Conservation (phyloP, 1,140 invertebrate genomes). For the Holcopasites calliopsidis region DNA sequence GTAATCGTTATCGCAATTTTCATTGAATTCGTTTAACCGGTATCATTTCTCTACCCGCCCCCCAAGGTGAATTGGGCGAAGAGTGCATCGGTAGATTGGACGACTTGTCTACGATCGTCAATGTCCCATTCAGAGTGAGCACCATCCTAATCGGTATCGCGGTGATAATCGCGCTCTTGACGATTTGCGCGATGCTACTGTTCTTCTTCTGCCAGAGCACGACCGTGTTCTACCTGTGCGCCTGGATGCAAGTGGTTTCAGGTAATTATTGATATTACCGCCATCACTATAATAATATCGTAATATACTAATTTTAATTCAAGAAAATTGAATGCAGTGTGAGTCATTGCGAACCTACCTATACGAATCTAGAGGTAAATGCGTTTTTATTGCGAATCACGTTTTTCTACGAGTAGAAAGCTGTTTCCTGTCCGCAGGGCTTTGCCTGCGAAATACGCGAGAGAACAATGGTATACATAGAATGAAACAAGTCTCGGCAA, state of each 20-base stretch:
- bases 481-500: neutral
- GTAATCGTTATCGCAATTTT: neutral
- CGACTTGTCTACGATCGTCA: constrained; percentile 90
- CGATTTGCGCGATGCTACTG: constrained; percentile 92
- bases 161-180: constrained; percentile 90
- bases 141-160: constrained; percentile 94
- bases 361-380: neutral
- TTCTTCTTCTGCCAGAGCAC: constrained; percentile 97
- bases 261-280: constrained; percentile 82
- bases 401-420: constrained; percentile 44
- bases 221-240: constrained; percentile 95
- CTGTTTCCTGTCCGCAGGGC: constrained; percentile 17
- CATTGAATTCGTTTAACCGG: neutral
- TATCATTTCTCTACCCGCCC: neutral
- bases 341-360: neutral
- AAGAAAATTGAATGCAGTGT: too few relatives aligned
- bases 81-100: constrained; percentile 91
- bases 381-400: neutral
- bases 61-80: constrained; percentile 83
- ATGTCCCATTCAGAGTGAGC: constrained; percentile 89
- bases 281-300: neutral
- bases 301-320: too few relatives aligned
- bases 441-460: constrained; percentile 28
- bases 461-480: constrained; percentile 32
- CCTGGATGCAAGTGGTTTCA: constrained; percentile 95